A percentile compares a stretch with the other conserved stretches of the same genome.
Evolutionary conservation across 2,888 invertebrate species (phyloP).

Genomic region (Dicyrtomina minuta): DNA sequence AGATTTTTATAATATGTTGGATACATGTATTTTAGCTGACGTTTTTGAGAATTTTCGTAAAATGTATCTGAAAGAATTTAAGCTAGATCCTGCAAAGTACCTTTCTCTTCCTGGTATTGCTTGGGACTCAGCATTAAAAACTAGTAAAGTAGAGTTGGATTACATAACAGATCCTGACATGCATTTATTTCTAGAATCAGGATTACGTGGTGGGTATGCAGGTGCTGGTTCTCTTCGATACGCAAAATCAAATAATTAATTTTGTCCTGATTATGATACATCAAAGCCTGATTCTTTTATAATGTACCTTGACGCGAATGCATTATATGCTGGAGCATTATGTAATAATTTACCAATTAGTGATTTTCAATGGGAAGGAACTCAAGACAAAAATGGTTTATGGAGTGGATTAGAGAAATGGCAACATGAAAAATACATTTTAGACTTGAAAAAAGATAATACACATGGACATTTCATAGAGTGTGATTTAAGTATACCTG

Average conservation of each 20-base stretch:
- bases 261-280: neutral
- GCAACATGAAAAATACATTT: neutral
- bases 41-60: neutral
- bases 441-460: constrained; percentile 35
- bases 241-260: constrained; percentile 3
- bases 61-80: neutral
- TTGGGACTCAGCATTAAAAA: neutral
- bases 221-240: neutral
- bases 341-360: neutral
- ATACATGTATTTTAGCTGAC: neutral
- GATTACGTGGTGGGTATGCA: constrained; percentile 11
- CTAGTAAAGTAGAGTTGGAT: neutral
- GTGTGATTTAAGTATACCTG: constrained; percentile 58
- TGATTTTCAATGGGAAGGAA: too few relatives aligned
- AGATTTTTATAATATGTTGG: neutral
- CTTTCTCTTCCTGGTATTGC: neutral
- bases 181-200: neutral
- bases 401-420: too few relatives aligned
- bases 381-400: too few relatives aligned
- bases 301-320: constrained; percentile 6
- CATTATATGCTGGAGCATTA: neutral
- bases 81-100: constrained; percentile 3
- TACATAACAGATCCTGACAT: neutral
- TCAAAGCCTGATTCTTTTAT: too few relatives aligned
- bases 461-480: constrained; percentile 57